Evolutionary conservation across 2,888 invertebrate genomes (phyloP).

Genomic region (Masnerella sp.): DNA sequence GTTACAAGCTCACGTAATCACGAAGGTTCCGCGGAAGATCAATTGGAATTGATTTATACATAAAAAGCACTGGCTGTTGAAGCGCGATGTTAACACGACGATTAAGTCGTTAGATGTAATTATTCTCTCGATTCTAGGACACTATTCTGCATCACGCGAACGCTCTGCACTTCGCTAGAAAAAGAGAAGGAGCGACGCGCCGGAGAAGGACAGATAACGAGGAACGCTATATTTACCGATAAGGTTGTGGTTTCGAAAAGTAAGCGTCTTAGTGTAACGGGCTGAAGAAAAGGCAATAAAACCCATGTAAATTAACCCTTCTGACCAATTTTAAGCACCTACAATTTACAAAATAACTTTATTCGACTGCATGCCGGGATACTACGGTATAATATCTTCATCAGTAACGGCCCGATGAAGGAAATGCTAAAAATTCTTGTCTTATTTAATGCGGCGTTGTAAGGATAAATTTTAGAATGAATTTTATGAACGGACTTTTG

Average conservation of each 20-base stretch:
- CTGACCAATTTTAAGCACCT: conserved; percentile 48
- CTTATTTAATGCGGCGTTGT: no score
- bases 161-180: conserved; percentile 52
- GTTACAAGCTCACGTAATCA: conserved; percentile 41
- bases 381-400: conserved; percentile 47
- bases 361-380: conserved; percentile 32
- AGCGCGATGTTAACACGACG: conserved; percentile 59
- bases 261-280: conserved; percentile 50
- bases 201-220: conserved; percentile 33
- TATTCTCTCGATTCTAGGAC: conserved; percentile 61
- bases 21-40: conserved; percentile 48
- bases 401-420: conserved; percentile 12
- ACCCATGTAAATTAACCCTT: conserved; percentile 54
- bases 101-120: conserved; percentile 59
- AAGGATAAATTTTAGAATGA: no score
- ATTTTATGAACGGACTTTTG: no score
- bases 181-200: conserved; percentile 57
- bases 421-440: conserved; percentile 1
- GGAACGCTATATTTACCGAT: conserved; percentile 63
- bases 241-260: conserved; percentile 57
- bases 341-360: conserved; percentile 54
- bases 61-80: conserved; percentile 48
- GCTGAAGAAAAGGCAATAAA: conserved; percentile 45
- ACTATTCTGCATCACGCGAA: conserved; percentile 67
- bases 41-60: conserved; percentile 56